These are phyloP conservation scores for Apamea monoglypha DNA, from an alignment of 2,888 invertebrate species.

Conservation along the genomic window DNA sequence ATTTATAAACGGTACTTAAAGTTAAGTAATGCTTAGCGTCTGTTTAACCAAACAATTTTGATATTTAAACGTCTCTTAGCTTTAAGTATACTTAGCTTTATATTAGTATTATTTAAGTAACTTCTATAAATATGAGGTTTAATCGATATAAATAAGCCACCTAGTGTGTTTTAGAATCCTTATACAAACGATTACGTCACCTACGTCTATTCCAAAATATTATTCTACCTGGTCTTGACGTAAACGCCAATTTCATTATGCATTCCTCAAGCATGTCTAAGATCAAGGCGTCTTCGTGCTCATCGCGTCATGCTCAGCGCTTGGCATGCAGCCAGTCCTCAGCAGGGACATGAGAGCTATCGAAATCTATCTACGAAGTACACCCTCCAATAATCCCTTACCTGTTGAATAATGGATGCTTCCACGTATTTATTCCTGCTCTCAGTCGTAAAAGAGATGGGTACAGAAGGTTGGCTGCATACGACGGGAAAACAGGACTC, in stretches of 20 bases:
- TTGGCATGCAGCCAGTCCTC: slow-evolving; percentile 73
- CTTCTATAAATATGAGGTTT: too few relatives aligned
- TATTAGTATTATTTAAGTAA: too few relatives aligned
- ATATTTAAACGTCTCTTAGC: too few relatives aligned
- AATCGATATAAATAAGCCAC: not conserved
- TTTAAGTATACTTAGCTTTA: too few relatives aligned
- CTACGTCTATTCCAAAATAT: slow-evolving; percentile 8
- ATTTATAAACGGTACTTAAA: not conserved
- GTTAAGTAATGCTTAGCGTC: too few relatives aligned
- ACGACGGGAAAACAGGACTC: not conserved
- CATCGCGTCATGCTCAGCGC: slow-evolving; percentile 55
- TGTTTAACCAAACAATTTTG: not conserved
- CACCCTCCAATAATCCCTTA: slow-evolving; percentile 74
- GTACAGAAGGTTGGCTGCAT: slow-evolving; percentile 12
- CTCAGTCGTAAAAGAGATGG: slow-evolving; percentile 4
- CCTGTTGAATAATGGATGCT: slow-evolving; percentile 83
- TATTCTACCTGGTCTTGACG: slow-evolving; percentile 21
- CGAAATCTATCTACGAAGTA: slow-evolving; percentile 73
- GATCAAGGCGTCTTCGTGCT: slow-evolving; percentile 31
- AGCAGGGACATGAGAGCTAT: slow-evolving; percentile 65
- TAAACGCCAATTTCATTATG: slow-evolving; percentile 43
- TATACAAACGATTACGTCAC: not conserved
- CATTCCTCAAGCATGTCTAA: slow-evolving; percentile 42
- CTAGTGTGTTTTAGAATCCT: not conserved
- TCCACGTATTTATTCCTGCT: slow-evolving; percentile 65